A percentile compares a stretch with the other conserved stretches of the same genome.
phyloP scores from a whole-genome alignment of 2,797 vertebrate genomes.

The Moxostoma hubbsi region DNA sequence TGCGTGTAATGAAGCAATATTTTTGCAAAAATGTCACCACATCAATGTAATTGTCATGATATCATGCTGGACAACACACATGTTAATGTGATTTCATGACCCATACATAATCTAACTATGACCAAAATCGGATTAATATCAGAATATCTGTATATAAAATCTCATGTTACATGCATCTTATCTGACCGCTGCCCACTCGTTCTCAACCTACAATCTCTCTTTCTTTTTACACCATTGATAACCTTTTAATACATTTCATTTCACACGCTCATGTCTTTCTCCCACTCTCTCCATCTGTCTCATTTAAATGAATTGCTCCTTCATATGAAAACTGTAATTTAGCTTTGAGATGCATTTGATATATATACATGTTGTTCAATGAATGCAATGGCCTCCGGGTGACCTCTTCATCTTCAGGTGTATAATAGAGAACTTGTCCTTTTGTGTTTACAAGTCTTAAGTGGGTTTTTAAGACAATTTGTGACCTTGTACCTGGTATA shows the following conservation, averaged over 20 bases:
- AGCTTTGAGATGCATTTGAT: not conserved
- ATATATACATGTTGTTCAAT: not conserved
- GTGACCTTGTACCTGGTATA: not conserved
- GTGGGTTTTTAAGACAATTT: slow-evolving; percentile 5
- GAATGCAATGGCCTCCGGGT: not conserved
- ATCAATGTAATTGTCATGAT: no score
- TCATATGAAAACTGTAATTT: not conserved
- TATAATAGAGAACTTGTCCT: not conserved
- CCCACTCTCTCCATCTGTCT: slow-evolving; percentile 9
- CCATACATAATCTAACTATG: no score
- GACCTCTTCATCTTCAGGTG: not conserved
- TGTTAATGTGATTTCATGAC: no score
- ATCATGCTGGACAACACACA: no score
- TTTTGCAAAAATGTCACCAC: no score
- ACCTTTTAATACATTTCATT: slow-evolving; percentile 5
- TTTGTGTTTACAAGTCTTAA: not conserved
- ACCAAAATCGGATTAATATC: no score
- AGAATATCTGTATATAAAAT: not conserved
- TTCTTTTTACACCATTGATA: slow-evolving; percentile 19
- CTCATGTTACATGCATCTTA: slow-evolving; percentile 34
- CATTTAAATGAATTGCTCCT: not conserved
- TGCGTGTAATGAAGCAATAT: no score
- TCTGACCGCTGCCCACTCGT: slow-evolving; percentile 19
- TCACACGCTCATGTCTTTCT: not conserved
- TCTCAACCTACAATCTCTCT: slow-evolving; percentile 21